Evolutionary conservation across 1,140 invertebrate genomes (phyloP), one percentile per base, ranked within the genome.

Genomic region (Aphidius gifuensis): DNA sequence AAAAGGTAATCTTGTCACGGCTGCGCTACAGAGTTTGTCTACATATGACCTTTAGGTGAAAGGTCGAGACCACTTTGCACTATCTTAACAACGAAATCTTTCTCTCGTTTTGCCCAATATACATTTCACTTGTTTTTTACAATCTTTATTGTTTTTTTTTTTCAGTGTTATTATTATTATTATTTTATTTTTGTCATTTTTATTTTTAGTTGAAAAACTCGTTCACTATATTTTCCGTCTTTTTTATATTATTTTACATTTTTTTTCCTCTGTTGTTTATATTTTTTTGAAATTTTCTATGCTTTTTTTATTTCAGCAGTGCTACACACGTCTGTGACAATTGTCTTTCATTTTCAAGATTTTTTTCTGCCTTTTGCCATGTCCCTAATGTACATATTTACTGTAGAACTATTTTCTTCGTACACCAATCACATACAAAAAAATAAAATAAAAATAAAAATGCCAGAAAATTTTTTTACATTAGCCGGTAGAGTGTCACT

Each of bases 1-100:
- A 56, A 53, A 53, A 53, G 56, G 44, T 50, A 62, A 21, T 62
- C 57, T 62, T 46, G 61, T 62, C 61, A 57, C 39, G 61, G 54
- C 9, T 42, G 54, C 43, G 54, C 45, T 57, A 39, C 46, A 9
- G 40, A 49, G 54, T 56, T 62, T 38, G 46, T 57, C 7, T 16
- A 39, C 50, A 55, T n/a, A 55, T 55, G 43, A 55, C 53, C 53
- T 55, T 16, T 44, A 6, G 9, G 9, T 55, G 39, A 11, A 40
- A 55, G n/a, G 40, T 6, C 9, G 50, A 6, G 23, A 55, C 9
- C n/a, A n/a, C 51, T 53, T 40, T 39, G 23, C 51, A 40, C 51
- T 53, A 53, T 53, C 51, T 39, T 8, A 53, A 32, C 39, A 5
- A 40, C 21, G 32, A 48, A n/a, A 9, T 55, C 55, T 60, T 40